Percentiles rank a stretch among this genome's conserved stretches.
phyloP scores from a whole-genome alignment of 1,140 invertebrate species.

The Apis florea region DNA sequence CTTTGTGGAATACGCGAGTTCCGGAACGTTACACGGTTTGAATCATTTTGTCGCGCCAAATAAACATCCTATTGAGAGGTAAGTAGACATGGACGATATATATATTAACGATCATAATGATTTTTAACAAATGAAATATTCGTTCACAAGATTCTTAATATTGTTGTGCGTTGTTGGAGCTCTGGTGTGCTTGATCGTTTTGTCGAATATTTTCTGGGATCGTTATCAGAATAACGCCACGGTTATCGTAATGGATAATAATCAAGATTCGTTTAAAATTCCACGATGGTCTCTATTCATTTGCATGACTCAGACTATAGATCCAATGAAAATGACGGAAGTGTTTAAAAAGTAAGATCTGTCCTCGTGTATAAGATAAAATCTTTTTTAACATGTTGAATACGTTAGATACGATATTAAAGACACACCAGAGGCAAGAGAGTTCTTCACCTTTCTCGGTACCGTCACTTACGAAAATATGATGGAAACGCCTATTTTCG shows the following conservation, averaged over 20 bases:
- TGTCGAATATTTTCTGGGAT: conserved; percentile 58
- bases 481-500: conserved; percentile 33
- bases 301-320: conserved; percentile 42
- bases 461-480: conserved; percentile 47
- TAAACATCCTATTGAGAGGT: conserved; percentile 62
- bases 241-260: conserved; percentile 38
- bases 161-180: conserved; percentile 40
- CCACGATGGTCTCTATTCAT: conserved; percentile 44
- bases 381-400: not conserved
- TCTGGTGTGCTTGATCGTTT: conserved; percentile 34
- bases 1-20: conserved; percentile 60
- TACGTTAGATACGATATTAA: conserved; percentile 50
- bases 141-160: conserved; percentile 45
- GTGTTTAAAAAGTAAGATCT: conserved; percentile 58
- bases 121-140: not conserved
- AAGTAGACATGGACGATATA: not conserved
- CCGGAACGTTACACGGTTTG: conserved; percentile 60
- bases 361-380: not conserved
- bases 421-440: conserved; percentile 51
- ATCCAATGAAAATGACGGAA: conserved; percentile 36
- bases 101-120: not conserved
- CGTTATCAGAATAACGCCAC: conserved; percentile 55
- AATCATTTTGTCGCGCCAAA: conserved; percentile 63
- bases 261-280: conserved; percentile 46
- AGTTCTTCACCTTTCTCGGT: conserved; percentile 60